phyloP scores from a whole-genome alignment of 1,140 invertebrate genomes.

The Drosophila teissieri region DNA sequence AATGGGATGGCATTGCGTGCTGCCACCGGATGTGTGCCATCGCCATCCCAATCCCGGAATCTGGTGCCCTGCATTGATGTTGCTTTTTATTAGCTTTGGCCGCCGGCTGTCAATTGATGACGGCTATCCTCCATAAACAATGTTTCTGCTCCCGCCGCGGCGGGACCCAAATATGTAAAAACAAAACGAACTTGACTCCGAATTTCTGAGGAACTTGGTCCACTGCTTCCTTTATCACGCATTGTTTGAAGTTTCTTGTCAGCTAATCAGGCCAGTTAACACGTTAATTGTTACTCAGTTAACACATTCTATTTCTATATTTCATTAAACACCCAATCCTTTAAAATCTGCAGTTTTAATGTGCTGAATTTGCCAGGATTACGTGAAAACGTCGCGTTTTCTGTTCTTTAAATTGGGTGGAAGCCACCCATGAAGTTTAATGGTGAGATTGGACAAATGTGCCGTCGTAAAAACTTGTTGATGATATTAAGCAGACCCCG shows the following conservation, averaged over 20 bases:
- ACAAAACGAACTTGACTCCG: constrained; percentile 15
- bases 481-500: constrained; percentile 24
- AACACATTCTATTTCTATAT: too few relatives aligned
- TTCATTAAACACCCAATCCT: neutral
- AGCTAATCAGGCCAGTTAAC: constrained; percentile 22
- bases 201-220: constrained; percentile 4
- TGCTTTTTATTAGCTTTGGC: constrained; percentile 72
- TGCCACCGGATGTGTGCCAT: constrained; percentile 63
- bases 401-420: constrained; percentile 30
- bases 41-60: constrained; percentile 12
- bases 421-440: constrained; percentile 25
- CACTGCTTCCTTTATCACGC: constrained; percentile 10
- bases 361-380: constrained; percentile 7
- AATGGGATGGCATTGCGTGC: constrained; percentile 60
- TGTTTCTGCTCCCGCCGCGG: constrained; percentile 37
- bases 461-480: constrained; percentile 36
- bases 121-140: constrained; percentile 38
- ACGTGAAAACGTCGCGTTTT: constrained; percentile 19
- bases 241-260: constrained; percentile 21
- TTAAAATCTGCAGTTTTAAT: constrained; percentile 1
- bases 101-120: constrained; percentile 62
- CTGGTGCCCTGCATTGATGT: constrained; percentile 57
- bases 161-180: constrained; percentile 42
- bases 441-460: constrained; percentile 19
- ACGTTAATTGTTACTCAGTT: neutral